These are phyloP conservation scores for Mechanitis mazaeus DNA, from an alignment of 2,888 invertebrate species.

Conservation along the genomic window DNA sequence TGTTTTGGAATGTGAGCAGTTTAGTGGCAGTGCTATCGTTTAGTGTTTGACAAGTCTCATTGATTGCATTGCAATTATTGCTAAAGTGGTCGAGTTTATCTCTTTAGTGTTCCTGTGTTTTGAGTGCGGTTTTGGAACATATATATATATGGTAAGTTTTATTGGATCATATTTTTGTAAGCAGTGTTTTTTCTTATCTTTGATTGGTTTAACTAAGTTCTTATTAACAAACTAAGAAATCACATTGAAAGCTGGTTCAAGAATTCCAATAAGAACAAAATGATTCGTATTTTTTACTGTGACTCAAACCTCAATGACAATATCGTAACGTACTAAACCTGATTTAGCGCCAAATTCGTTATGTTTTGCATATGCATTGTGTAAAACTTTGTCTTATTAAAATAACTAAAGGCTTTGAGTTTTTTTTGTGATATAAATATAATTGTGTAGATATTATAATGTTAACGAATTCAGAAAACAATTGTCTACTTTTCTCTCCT, in stretches of 20 bases:
- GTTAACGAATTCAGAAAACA: background rate
- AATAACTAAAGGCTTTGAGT: background rate
- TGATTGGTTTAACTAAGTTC: background rate
- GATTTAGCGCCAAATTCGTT: conserved; percentile 12
- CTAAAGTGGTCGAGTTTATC: conserved; percentile 59
- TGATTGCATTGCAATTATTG: conserved; percentile 43
- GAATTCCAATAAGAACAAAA: conserved; percentile 22
- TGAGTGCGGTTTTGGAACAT: conserved; percentile 18
- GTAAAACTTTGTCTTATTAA: background rate
- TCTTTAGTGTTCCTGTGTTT: conserved; percentile 6
- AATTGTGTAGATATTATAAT: background rate
- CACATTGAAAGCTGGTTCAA: conserved; percentile 3
- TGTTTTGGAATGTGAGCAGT: conserved; percentile 64
- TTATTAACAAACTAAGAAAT: background rate
- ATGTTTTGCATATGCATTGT: background rate
- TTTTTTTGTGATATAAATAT: background rate
- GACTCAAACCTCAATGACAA: conserved; percentile 29
- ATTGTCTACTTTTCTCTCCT: too few relatives aligned
- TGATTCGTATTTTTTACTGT: conserved; percentile 21
- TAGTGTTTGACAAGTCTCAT: conserved; percentile 21
- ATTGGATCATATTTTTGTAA: conserved; percentile 7
- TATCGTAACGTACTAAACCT: conserved; percentile 15
- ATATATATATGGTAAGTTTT: conserved; percentile 58
- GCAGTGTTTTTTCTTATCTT: background rate
- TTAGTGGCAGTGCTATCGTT: conserved; percentile 66